phyloP scores from a whole-genome alignment of 1,140 invertebrate genomes.

The Choristoneura fumiferana region DNA sequence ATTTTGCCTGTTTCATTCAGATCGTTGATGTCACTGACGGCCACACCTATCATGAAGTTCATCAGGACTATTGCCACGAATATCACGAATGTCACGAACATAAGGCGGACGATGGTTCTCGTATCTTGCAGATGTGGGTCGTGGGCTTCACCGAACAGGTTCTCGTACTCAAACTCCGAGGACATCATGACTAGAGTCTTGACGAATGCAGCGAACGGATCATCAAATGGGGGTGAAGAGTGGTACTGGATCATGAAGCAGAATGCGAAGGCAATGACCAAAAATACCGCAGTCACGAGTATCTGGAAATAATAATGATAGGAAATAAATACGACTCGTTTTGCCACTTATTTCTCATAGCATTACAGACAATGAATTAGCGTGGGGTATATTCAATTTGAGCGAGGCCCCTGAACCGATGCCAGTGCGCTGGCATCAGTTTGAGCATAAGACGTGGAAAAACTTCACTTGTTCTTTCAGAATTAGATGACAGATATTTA shows the following conservation, averaged over 20 bases:
- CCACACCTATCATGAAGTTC: neutral
- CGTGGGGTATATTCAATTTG: too few species aligned
- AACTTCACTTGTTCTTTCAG: too few species aligned
- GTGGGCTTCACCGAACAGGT: neutral
- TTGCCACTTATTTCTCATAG: too few species aligned
- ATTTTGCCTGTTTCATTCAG: neutral
- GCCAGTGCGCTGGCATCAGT: too few species aligned
- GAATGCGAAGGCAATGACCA: neutral
- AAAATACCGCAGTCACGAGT: neutral
- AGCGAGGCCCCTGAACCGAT: too few species aligned
- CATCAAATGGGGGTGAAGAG: neutral
- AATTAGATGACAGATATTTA: too few species aligned
- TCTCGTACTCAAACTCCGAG: neutral
- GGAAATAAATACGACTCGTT: too few species aligned
- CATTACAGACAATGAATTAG: too few species aligned
- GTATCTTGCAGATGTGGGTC: neutral
- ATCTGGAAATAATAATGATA: too few species aligned
- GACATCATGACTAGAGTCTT: neutral
- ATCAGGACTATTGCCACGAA: neutral
- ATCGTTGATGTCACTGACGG: neutral
- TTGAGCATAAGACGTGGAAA: too few species aligned
- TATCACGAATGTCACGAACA: neutral
- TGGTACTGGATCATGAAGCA: neutral
- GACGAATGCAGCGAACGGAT: neutral
- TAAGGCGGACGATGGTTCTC: neutral